Percentiles rank a stretch among this genome's conserved stretches.
Conservation (phyloP, 2,113 vertebrate species). For the Meles meles region DNA sequence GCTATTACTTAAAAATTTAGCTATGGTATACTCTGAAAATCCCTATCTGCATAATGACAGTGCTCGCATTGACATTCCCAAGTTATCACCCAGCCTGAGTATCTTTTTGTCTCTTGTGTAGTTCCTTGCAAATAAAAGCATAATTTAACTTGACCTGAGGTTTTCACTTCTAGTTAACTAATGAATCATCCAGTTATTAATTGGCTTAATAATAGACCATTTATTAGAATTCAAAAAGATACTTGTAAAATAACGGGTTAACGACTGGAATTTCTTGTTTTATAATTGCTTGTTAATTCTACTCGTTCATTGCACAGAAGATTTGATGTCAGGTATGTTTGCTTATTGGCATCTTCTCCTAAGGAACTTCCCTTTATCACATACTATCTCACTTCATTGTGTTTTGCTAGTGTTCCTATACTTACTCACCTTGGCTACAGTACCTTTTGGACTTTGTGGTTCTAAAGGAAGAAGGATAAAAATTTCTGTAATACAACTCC, state of each 20-base stretch:
- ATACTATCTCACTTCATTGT: background rate
- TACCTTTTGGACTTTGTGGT: background rate
- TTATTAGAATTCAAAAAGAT: background rate
- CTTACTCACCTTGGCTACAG: background rate
- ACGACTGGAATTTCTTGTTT: background rate
- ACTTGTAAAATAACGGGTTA: background rate
- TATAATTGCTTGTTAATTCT: background rate
- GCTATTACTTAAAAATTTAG: background rate
- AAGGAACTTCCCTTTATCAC: background rate
- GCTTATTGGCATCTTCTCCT: background rate
- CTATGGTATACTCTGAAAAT: background rate
- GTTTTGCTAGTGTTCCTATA: background rate
- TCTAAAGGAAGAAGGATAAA: background rate
- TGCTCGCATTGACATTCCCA: background rate
- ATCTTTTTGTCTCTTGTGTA: background rate
- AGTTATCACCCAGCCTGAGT: background rate
- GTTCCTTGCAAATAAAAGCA: background rate
- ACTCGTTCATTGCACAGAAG: background rate
- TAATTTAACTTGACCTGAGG: background rate
- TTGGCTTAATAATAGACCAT: background rate
- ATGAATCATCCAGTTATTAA: background rate
- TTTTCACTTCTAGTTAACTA: background rate
- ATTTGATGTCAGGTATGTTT: background rate
- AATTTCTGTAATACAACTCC: fast-evolving
- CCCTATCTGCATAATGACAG: background rate